A percentile compares a stretch with the other conserved stretches of the same genome.
phyloP scores from a whole-genome alignment of 2,888 invertebrate genomes.

The Nomada fabriciana region DNA sequence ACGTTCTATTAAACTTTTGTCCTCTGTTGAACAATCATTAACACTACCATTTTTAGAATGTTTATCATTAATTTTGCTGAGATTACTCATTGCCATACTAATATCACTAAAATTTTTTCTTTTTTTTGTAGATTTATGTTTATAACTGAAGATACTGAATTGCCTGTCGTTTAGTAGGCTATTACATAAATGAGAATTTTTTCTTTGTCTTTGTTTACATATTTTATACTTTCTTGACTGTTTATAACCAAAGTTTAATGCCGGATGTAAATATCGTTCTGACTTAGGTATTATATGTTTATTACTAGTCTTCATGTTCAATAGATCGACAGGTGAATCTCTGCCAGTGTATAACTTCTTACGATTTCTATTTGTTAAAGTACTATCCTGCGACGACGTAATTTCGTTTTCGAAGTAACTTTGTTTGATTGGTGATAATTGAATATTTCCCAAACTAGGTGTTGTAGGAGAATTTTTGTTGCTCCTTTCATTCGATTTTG shows the following conservation, averaged over 20 bases:
- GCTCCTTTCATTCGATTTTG: not conserved
- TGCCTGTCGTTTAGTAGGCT: not conserved
- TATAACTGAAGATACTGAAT: not conserved
- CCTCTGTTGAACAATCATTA: too few species aligned
- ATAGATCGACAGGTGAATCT: conserved; percentile 75
- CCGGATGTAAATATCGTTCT: conserved; percentile 69
- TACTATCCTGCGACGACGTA: not conserved
- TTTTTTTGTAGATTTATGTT: not conserved
- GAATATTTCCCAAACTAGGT: not conserved
- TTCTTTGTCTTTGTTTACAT: not conserved
- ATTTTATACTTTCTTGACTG: not conserved
- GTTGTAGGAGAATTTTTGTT: not conserved
- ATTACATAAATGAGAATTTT: not conserved
- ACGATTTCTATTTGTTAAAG: conserved; percentile 25
- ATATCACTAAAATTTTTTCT: not conserved
- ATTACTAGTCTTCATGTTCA: conserved; percentile 5
- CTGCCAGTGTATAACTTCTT: conserved; percentile 74
- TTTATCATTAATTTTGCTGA: not conserved
- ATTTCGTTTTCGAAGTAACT: not conserved
- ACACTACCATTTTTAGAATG: not conserved
- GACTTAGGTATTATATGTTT: not conserved
- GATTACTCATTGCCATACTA: not conserved
- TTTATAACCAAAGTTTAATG: conserved; percentile 51
- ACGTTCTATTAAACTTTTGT: not conserved
- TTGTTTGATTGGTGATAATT: not conserved